Evolutionary conservation across 2,888 invertebrate species (phyloP), one percentile per base, ranked within the genome.

Genomic region (Helleia helle): DNA sequence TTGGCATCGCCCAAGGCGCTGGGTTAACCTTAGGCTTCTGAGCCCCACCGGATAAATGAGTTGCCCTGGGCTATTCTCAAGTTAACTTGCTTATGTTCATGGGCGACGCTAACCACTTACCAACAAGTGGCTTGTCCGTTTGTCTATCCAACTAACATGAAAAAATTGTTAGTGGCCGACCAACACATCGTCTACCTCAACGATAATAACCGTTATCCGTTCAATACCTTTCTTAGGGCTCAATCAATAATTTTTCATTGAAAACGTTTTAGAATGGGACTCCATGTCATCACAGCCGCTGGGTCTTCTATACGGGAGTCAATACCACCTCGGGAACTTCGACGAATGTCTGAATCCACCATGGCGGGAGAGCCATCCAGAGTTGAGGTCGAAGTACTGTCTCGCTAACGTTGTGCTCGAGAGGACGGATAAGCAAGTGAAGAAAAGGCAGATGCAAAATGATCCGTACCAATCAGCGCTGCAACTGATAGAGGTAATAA

Each of bases 201-300:
- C n/a, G n/a, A n/a, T n/a, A n/a, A n/a, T n/a, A n/a, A n/a, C n/a
- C n/a, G n/a, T n/a, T n/a, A n/a, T n/a, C n/a, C n/a, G n/a, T n/a
- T n/a, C n/a, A n/a, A n/a, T n/a, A n/a, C n/a, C n/a, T 26, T n/a
- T 26, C 6, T 18, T 22, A 29, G 11, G 14, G 28, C 11, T 9
- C n/a, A n/a, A n/a, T n/a, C n/a, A n/a, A n/a, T n/a, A n/a, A n/a
- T n/a, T n/a, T n/a, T n/a, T n/a, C n/a, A n/a, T n/a, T n/a, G n/a
- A n/a, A n/a, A n/a, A n/a, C n/a, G n/a, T n/a, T n/a, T n/a, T 54
- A 41, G 89, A 88, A 73, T 88, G 88, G 88, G 90, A 90, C 51
- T 73, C 89, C 0, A 86, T 87, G 22, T 81, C 88, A 1, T 88
- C 88, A 42, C 81, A 86, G 34, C 77, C 88, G 0, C 72, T 80